Evolutionary conservation across 2,888 invertebrate genomes (phyloP).

Genomic region (Trichacis sp.): DNA sequence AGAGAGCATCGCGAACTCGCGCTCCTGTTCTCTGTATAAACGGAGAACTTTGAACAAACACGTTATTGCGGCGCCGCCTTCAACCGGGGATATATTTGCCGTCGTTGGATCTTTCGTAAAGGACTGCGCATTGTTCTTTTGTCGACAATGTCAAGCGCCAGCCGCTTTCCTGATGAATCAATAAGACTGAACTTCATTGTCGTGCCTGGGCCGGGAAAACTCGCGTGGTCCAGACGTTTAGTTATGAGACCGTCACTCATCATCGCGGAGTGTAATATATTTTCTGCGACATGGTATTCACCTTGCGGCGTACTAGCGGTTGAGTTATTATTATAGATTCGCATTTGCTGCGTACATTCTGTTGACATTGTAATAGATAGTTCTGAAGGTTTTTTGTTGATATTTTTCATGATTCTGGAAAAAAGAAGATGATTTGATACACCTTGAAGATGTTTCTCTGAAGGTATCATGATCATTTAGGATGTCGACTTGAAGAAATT

Average conservation of each 20-base stretch:
- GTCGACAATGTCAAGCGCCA: constrained; percentile 47
- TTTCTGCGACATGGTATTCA: constrained; percentile 46
- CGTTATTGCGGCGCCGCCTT: constrained; percentile 31
- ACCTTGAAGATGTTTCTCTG: too few species aligned
- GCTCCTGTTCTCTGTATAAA: not conserved
- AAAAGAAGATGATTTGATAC: too few species aligned
- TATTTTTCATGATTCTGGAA: too few species aligned
- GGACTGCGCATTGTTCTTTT: constrained; percentile 48
- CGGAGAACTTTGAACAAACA: constrained; percentile 39
- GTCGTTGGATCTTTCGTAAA: constrained; percentile 27
- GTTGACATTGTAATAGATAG: constrained; percentile 38
- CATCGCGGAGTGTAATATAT: constrained; percentile 48
- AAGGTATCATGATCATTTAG: too few species aligned
- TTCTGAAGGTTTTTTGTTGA: too few species aligned
- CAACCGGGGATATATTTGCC: constrained; percentile 40
- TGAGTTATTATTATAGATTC: constrained; percentile 47
- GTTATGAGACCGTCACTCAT: constrained; percentile 54
- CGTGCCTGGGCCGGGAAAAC: constrained; percentile 37
- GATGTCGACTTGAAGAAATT: too few species aligned
- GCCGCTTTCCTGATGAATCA: constrained; percentile 57
- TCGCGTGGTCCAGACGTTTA: constrained; percentile 55
- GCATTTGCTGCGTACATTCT: constrained; percentile 18
- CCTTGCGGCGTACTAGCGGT: constrained; percentile 43
- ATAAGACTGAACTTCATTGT: constrained; percentile 59
- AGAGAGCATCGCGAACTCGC: not conserved